Evolutionary conservation across 2,113 vertebrate species (phyloP).

Genomic region (Oophaga pumilio): DNA sequence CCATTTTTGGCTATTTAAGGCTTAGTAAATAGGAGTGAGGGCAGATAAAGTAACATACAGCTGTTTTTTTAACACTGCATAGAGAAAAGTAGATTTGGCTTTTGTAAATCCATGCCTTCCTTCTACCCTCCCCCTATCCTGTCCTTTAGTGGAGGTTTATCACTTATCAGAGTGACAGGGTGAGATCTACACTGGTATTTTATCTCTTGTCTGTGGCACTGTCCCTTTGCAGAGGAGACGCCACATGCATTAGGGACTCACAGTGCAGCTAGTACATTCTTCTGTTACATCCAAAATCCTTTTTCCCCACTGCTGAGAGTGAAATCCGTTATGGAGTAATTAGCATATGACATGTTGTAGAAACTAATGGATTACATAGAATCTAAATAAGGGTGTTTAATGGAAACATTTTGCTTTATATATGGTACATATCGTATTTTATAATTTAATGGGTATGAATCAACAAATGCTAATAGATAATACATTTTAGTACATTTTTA

Average conservation of each 20-base stretch:
- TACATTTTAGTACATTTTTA: too few species aligned
- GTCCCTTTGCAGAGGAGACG: constrained; percentile 50
- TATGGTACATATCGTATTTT: not conserved
- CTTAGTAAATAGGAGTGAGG: not conserved
- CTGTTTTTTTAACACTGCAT: constrained; percentile 6
- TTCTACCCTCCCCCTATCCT: constrained; percentile 43
- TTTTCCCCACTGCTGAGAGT: constrained; percentile 12
- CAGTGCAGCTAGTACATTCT: not conserved
- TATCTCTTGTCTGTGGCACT: constrained; percentile 56
- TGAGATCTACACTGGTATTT: constrained; percentile 57
- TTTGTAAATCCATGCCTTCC: constrained; percentile 48
- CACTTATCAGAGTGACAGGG: constrained; percentile 57
- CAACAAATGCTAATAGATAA: too few species aligned
- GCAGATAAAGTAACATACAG: constrained; percentile 1
- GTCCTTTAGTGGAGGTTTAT: constrained; percentile 49
- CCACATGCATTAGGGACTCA: constrained; percentile 55
- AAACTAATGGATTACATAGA: not conserved
- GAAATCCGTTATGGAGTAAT: not conserved
- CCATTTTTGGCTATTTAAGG: not conserved
- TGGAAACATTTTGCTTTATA: not conserved
- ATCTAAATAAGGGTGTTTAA: not conserved
- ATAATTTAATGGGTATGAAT: too few species aligned
- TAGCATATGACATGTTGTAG: not conserved
- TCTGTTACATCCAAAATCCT: constrained; percentile 25
- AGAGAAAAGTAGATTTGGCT: constrained; percentile 13